Conservation (phyloP, 1,140 invertebrate species). For the Scaptomyza pallida region DNA sequence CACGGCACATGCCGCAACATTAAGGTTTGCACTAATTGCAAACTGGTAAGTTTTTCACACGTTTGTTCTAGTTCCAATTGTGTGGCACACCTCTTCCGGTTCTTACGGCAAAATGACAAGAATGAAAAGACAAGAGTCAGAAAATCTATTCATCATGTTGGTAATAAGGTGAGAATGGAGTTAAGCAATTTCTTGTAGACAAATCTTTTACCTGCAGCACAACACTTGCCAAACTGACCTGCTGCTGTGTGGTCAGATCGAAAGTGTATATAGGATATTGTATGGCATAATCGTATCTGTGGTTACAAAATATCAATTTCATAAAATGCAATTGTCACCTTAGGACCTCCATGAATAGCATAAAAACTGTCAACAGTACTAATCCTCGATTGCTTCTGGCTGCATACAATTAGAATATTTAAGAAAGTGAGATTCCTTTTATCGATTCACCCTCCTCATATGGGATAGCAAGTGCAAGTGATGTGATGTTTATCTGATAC, state of each 20-base stretch:
- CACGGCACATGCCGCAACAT: conserved; percentile 5
- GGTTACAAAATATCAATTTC: conserved; percentile 72
- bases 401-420: conserved; percentile 41
- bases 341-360: conserved; percentile 32
- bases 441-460: conserved; percentile 8
- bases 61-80: conserved; percentile 66
- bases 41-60: conserved; percentile 65
- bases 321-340: conserved; percentile 76
- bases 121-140: conserved; percentile 3
- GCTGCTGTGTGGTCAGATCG: conserved; percentile 62
- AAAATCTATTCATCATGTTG: conserved; percentile 60
- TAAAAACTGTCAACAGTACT: conserved; percentile 59
- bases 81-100: conserved; percentile 62
- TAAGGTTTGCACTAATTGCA: conserved; percentile 47
- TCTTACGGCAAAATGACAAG: conserved; percentile 37
- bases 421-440: conserved; percentile 17
- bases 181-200: not conserved
- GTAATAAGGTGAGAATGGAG: conserved; percentile 54
- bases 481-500: conserved; percentile 61
- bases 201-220: conserved; percentile 47
- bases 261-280: conserved; percentile 5
- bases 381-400: not conserved
- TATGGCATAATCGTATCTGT: conserved; percentile 28
- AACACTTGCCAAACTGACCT: not conserved
- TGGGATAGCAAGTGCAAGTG: not conserved